Evolutionary conservation across 2,113 vertebrate species (phyloP), one percentile per base, ranked within the genome.

Genomic region (Rhegmatorhina hoffmannsi): DNA sequence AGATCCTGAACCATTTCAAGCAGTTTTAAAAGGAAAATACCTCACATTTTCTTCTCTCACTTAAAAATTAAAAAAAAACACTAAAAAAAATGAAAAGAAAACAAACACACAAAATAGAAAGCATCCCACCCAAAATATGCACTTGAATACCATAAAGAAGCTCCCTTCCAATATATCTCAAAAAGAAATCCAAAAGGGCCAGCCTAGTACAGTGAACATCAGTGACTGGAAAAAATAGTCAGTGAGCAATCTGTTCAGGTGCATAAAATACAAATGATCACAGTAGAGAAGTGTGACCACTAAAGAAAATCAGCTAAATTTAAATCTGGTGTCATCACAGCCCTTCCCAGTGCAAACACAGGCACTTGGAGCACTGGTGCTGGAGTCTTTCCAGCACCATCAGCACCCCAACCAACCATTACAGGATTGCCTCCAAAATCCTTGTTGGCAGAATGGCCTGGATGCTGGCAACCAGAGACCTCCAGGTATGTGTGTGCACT

Each of bases 401-500:
- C 29, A 94, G 13, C 43, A 40, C 29, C 18, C 11, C 53, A 68
- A 0, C 3, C 31, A 17, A 33, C 18, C 12, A n/a, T 21, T 46
- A 13, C 11, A 60, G 8, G 5, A 17, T 8, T 63, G 31, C 3
- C 15, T 20, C 3, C 29, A 40, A 60, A 66, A 13, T 10, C 3
- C 13, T 73, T 24, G 31, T 38, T 44, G 55, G 36, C 16, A 87
- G 60, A 87, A 31, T 10, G 1, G 4, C 14, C 28, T 50, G 19
- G 19, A 13, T 46, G 33, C 2, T 38, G 56, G 10, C 19, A 77
- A 18, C 2, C 0, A 0, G 14, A 3, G 7, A 60, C 24, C 10
- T 85, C 36, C 25, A 33, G 33, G 11, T 16, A 13, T 1, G 1
- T 0, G 1, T 28, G 59, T 33, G 36, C 31, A 25, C 70, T 40